Evolutionary conservation across 2,888 invertebrate species (phyloP).

Genomic region (Antheraea assamensis): DNA sequence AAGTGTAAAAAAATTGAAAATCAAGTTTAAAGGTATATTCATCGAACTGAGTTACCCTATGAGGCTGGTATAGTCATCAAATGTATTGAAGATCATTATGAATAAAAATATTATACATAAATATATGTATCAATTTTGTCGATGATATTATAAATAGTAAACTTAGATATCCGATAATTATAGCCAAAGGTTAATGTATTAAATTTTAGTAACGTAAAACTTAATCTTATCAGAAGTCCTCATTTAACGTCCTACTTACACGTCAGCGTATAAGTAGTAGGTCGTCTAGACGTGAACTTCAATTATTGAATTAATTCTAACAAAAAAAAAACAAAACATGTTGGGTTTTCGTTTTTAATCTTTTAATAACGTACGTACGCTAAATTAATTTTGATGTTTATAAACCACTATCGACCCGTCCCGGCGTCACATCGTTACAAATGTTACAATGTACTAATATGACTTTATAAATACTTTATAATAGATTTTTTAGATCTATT

Average conservation of each 20-base stretch:
- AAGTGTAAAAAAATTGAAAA: no score
- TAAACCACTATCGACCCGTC: neutral
- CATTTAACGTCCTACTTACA: slow-evolving; percentile 1
- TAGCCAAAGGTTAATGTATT: slow-evolving; percentile 19
- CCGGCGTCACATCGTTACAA: no score
- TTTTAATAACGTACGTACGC: neutral
- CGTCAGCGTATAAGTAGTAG: slow-evolving; percentile 20
- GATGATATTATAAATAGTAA: no score
- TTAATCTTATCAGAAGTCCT: slow-evolving; percentile 18
- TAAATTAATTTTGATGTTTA: neutral
- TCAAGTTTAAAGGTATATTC: no score
- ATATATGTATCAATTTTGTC: no score
- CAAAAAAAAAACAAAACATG: neutral
- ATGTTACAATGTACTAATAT: no score
- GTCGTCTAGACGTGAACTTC: slow-evolving; percentile 10
- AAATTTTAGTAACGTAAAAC: slow-evolving; percentile 5
- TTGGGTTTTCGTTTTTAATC: neutral
- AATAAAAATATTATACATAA: no score
- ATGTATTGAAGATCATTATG: no score
- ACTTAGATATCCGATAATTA: slow-evolving; percentile 5
- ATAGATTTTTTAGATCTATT: no score
- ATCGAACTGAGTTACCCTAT: no score
- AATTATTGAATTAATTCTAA: neutral
- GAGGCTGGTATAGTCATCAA: no score
- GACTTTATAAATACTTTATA: no score